phyloP scores from a whole-genome alignment of 2,797 vertebrate species.

The Menidia menidia region DNA sequence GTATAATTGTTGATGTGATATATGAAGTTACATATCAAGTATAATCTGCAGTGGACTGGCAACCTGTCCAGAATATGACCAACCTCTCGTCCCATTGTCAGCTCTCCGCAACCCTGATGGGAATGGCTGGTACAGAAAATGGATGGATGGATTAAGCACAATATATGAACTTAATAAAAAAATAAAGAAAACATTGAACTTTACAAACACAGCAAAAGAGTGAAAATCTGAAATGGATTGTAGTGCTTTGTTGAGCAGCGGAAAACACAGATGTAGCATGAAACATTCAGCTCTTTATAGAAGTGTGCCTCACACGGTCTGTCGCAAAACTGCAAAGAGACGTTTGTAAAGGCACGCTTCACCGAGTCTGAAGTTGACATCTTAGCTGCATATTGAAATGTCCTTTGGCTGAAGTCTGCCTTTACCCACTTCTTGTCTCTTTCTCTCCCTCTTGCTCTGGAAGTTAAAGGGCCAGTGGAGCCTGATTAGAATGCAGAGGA shows the following conservation, averaged over 20 bases:
- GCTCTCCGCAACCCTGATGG: too few species aligned
- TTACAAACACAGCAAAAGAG: too few species aligned
- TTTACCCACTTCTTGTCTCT: constrained; percentile 20
- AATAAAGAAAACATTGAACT: too few species aligned
- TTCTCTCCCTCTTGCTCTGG: constrained; percentile 18
- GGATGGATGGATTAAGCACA: too few species aligned
- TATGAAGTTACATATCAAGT: too few species aligned
- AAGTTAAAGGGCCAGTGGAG: constrained; percentile 72
- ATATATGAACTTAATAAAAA: too few species aligned
- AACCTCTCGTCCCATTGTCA: too few species aligned
- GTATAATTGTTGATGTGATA: too few species aligned
- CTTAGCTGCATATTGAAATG: constrained; percentile 31
- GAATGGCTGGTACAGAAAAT: too few species aligned
- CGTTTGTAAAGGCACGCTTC: constrained; percentile 4
- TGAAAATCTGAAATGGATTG: too few species aligned
- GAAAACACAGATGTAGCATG: constrained; percentile 4
- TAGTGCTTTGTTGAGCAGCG: background rate
- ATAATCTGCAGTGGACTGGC: too few species aligned
- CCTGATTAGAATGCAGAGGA: constrained; percentile 82
- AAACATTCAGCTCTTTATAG: background rate
- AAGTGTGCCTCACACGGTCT: background rate
- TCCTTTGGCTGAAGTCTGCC: constrained; percentile 38
- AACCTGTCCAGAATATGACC: too few species aligned
- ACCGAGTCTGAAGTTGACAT: constrained; percentile 28
- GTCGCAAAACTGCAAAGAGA: constrained; percentile 17